Evolutionary conservation across 2,113 vertebrate genomes (phyloP).

Genomic region (Chaetodon auriga): DNA sequence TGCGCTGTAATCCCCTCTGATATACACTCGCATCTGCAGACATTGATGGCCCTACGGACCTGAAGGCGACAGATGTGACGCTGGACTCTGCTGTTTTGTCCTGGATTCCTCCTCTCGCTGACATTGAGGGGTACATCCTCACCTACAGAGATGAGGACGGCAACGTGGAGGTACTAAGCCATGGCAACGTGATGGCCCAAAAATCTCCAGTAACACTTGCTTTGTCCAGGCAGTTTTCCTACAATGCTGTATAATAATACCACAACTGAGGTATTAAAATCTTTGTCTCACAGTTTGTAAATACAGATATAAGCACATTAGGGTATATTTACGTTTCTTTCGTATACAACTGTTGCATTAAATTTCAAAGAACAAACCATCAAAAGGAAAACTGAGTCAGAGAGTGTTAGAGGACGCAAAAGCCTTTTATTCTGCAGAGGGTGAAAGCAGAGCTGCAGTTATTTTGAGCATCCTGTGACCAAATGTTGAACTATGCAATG

Average conservation of each 20-base stretch:
- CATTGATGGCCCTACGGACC: constrained; percentile 88
- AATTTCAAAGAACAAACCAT: background rate
- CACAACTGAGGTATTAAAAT: background rate
- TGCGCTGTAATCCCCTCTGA: constrained; percentile 29
- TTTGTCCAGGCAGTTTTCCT: background rate
- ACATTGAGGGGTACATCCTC: constrained; percentile 88
- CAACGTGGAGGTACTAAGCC: constrained; percentile 81
- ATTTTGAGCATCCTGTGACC: background rate
- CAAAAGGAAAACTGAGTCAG: background rate
- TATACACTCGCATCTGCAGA: constrained; percentile 76
- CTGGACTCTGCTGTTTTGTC: constrained; percentile 82
- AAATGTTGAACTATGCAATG: background rate
- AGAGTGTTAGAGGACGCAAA: background rate
- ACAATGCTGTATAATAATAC: background rate
- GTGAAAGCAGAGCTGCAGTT: constrained; percentile 9
- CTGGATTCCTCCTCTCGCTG: constrained; percentile 87
- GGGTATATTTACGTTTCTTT: background rate
- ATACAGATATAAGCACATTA: background rate
- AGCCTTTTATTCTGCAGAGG: background rate
- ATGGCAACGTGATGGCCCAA: background rate
- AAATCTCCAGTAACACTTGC: background rate
- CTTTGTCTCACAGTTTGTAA: background rate
- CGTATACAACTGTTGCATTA: background rate
- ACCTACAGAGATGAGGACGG: constrained; percentile 84
- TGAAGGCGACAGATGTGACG: constrained; percentile 81